Evolutionary conservation across 2,797 vertebrate genomes (phyloP), one percentile per base, ranked within the genome.

Genomic region (Morelia viridis): DNA sequence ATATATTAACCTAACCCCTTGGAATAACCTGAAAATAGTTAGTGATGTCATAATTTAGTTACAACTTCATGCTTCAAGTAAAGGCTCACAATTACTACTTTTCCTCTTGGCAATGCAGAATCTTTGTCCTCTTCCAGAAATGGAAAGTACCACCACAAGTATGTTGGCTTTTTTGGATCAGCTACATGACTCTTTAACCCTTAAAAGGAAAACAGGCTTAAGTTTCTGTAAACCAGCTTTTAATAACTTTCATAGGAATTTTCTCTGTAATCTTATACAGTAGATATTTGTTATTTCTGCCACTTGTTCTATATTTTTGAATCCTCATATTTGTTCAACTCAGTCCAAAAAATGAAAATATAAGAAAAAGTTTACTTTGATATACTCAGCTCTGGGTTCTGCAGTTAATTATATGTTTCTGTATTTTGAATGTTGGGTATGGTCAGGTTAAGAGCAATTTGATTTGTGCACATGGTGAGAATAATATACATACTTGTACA

Each of bases 341-440:
- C 46, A 22, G 64, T 61, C 0, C 0, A 1, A 35, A 35, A 76
- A 6, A 60, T 1, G 1, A 26, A 0, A 26, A n/a, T 5, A 3
- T 88, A 15, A 53, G 46, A 0, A 11, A 0, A 0, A 0, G 0
- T 0, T 13, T 0, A 28, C 6, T 93, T 6, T 1, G 86, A 1
- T 89, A 60, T 60, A 46, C 4, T 11, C 0, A 0, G 2, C 53
- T 71, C 31, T 22, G 35, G 11, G 31, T 84, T 92, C 8, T 13
- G 46, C 46, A 56, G 1, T 85, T 4, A 26, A 50, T 31, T 2
- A 0, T 15, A 62, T 0, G 0, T 87, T 65, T 22, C 31, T 41
- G 35, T 9, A 26, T 28, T 60, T 50, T 41, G 41, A 80, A 60
- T 19, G 26, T 15, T 11, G 12, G 57, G 56, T 28, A 26, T 13